Evolutionary conservation across 2,888 invertebrate genomes (phyloP), one percentile per base, ranked within the genome.

Genomic region (Arrhopalites spinosus): DNA sequence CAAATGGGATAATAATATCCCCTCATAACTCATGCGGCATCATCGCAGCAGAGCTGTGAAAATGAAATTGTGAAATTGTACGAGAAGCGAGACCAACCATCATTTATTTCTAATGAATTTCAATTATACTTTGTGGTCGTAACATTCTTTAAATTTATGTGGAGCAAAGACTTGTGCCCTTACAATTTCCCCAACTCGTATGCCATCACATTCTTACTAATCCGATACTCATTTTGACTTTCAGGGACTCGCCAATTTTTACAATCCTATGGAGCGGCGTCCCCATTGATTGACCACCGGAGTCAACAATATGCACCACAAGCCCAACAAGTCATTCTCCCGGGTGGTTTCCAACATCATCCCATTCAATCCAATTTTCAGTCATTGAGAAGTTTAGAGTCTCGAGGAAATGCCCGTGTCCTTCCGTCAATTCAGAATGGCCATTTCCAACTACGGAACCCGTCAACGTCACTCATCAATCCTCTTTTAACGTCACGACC

Each of bases 261-360:
- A 23, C 69, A 29, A 17, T 69, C 56, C 23, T 53, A 69, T 17
- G 56, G 64, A 3, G 70, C 73, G 23, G 70, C 70, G 17, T 29
- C 53, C 2, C 70, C 66, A n/a, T 27, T 74, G 17, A 53, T 74
- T 8, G 67, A 74, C 27, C 53, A 59, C 20, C 20, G 68, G 59
- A 53, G 67, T 13, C 74, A 67, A 25, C 30, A 68, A 20, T 76
- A 78, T 0, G 74, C 76, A 11, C 53, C 20, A 36, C 75, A 76
- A 64, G 76, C 77, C 0, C 77, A 78, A 47, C 81, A 81, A 70
- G 81, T 81, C 13, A 81, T 81, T 27, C 78, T 81, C 50, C 81
- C 81, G 5, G 81, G 81, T 7, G 81, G 81, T 27, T 81, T 81
- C 43, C 76, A 78, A 36, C 75, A 75, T 11, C 72, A 45, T 15